These are phyloP conservation scores for Cistogaster globosa DNA, from an alignment of 2,888 invertebrate species.

Conservation along the genomic window DNA sequence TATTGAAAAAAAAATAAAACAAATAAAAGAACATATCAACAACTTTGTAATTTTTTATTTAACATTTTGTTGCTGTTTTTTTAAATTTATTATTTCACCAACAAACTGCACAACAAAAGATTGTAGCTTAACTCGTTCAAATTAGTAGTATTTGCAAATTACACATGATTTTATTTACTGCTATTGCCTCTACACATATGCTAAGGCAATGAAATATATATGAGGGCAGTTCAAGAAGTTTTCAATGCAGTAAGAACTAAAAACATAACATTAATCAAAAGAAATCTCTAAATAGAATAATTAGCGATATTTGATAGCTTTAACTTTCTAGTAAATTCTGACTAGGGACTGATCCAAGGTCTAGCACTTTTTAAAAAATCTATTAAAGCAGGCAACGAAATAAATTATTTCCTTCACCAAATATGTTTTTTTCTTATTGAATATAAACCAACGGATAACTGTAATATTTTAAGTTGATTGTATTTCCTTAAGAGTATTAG, in stretches of 20 bases:
- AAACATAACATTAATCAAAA: not conserved
- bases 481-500: no score
- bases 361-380: no score
- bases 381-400: no score
- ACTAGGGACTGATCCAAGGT: no score
- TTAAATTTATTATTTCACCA: constrained; percentile 56
- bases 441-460: no score
- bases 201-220: not conserved
- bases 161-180: constrained; percentile 32
- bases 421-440: no score
- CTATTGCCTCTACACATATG: constrained; percentile 15
- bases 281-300: not conserved
- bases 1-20: constrained; percentile 16
- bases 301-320: not conserved
- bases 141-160: constrained; percentile 46
- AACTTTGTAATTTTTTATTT: constrained; percentile 44
- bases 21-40: constrained; percentile 67
- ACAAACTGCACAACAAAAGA: constrained; percentile 66
- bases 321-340: no score
- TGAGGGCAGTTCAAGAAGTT: not conserved
- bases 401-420: no score
- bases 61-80: constrained; percentile 48
- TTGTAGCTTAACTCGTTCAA: constrained; percentile 53
- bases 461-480: no score
- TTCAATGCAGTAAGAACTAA: not conserved